Conservation (phyloP, 2,797 vertebrate genomes). For the Acanthurus leucopareius region DNA sequence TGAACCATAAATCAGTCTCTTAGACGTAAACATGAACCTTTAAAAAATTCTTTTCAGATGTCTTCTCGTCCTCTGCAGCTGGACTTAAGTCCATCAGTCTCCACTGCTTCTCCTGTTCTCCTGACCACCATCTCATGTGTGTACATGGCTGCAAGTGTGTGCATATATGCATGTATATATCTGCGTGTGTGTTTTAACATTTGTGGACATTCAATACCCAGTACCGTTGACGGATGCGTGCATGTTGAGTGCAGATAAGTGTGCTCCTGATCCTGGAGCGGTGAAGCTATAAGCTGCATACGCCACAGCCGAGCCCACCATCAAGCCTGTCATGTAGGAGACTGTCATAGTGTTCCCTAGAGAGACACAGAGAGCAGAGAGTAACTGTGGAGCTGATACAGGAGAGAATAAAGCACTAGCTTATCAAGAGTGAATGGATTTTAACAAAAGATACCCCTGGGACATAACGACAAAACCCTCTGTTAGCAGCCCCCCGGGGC, state of each 20-base stretch:
- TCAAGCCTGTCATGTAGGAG: conserved; percentile 97
- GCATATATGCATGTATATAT: conserved; percentile 69
- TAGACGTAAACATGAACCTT: conserved; percentile 4
- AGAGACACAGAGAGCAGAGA: conserved; percentile 32
- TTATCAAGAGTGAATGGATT: not conserved
- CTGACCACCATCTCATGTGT: conserved; percentile 7
- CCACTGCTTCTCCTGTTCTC: not conserved
- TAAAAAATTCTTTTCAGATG: not conserved
- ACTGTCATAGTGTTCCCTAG: conserved; percentile 99
- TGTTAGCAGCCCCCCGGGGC: not conserved
- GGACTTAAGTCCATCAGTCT: conserved; percentile 17
- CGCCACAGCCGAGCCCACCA: conserved; percentile 93
- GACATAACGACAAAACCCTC: not conserved
- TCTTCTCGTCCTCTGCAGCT: conserved; percentile 18
- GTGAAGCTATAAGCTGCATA: conserved; percentile 96
- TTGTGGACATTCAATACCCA: conserved; percentile 78
- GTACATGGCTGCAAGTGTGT: conserved; percentile 26
- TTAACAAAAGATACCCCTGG: not conserved
- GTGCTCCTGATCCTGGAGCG: conserved; percentile 79
- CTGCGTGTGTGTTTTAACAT: conserved; percentile 18
- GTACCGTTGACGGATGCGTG: conserved; percentile 78
- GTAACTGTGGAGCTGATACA: not conserved
- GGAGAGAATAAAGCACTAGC: not conserved
- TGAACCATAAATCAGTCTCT: not conserved
- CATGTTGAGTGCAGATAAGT: conserved; percentile 43